phyloP scores from a whole-genome alignment of 53 echinoderm and acorn worm genomes.

The Echinarachnius parma region DNA sequence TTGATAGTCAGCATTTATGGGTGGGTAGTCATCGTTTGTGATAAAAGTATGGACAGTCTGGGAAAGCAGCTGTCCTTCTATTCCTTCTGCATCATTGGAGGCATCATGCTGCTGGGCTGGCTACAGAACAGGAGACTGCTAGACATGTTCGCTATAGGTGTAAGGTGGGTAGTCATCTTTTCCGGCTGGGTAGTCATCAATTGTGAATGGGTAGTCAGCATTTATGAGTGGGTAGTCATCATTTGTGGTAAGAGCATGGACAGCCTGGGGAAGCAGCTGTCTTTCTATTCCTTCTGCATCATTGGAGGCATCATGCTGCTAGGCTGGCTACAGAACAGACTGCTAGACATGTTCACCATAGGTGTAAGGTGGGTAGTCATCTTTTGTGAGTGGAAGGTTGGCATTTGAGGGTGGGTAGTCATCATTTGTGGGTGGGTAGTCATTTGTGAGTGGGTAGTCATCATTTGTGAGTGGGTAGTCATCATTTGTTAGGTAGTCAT shows the following conservation, averaged over 20 bases:
- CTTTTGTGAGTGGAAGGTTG: too few species aligned
- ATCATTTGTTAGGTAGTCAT: too few species aligned
- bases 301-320: slow-evolving; percentile 96
- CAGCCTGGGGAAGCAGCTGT: slow-evolving; percentile 89
- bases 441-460: too few species aligned
- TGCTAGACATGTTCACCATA: slow-evolving; percentile 96
- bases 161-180: slow-evolving; percentile 80
- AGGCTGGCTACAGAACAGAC: slow-evolving; percentile 87
- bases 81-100: slow-evolving; percentile 93
- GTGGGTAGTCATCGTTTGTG: too few species aligned
- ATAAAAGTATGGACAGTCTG: slow-evolving; percentile 92
- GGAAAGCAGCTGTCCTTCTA: slow-evolving; percentile 96
- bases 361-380: slow-evolving; percentile 86
- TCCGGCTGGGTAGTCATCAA: too few species aligned
- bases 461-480: too few species aligned
- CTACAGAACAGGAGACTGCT: slow-evolving; percentile 80
- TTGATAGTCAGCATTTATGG: too few species aligned
- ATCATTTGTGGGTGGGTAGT: too few species aligned
- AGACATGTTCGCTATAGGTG: slow-evolving; percentile 97
- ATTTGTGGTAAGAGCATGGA: slow-evolving; percentile 99
- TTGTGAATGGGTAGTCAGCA: too few species aligned
- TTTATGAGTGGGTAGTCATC: too few species aligned
- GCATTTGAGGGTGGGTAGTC: too few species aligned
- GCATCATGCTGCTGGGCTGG: slow-evolving; percentile 97
- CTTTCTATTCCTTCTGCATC: slow-evolving; percentile 93